These are phyloP conservation scores for Anniella stebbinsi DNA, from an alignment of 2,797 vertebrate genomes.

Conservation along the genomic window DNA sequence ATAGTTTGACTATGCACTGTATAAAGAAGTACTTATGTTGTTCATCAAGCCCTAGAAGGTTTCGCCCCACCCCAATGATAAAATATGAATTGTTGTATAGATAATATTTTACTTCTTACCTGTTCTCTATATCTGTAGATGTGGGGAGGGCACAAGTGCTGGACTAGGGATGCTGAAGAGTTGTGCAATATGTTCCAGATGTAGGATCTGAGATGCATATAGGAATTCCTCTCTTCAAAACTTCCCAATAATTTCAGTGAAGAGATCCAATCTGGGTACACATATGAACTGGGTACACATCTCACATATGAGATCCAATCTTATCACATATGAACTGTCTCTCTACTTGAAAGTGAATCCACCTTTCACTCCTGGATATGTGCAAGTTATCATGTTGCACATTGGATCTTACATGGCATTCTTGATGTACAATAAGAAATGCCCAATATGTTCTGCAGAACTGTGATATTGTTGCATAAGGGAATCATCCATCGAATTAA, in stretches of 20 bases:
- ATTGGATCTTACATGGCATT: neutral
- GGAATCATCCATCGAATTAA: neutral
- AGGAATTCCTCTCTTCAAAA: neutral
- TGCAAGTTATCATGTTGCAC: neutral
- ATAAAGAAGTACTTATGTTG: neutral
- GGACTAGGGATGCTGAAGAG: neutral
- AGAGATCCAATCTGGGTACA: neutral
- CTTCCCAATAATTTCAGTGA: neutral
- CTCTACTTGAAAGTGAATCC: neutral
- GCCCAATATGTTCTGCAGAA: neutral
- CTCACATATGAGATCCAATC: too few species aligned
- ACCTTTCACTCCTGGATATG: neutral
- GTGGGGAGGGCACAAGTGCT: neutral
- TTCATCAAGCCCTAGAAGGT: neutral
- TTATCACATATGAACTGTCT: neutral
- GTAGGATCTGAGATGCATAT: neutral
- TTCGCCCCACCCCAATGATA: neutral
- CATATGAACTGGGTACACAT: neutral
- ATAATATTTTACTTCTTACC: neutral
- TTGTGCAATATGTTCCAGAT: neutral
- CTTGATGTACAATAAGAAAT: neutral
- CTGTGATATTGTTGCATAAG: neutral
- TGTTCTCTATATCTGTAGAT: neutral
- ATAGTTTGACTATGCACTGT: too few species aligned
- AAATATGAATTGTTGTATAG: neutral